Conservation (phyloP, 2,888 invertebrate genomes). For the Hecatera dysodea region DNA sequence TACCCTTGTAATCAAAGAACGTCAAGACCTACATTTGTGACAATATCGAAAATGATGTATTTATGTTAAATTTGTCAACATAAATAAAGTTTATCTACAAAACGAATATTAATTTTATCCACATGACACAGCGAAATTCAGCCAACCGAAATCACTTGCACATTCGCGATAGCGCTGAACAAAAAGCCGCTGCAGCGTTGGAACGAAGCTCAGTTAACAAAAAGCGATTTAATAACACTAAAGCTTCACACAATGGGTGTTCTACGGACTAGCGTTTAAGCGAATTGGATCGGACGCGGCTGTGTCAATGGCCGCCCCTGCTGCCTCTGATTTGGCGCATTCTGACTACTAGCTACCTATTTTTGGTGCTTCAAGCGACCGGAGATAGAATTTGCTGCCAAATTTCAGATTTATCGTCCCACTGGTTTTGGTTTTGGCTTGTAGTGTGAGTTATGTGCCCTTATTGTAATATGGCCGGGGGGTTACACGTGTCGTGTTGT, state of each 20-base stretch:
- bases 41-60: neutral
- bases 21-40: neutral
- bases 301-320: constrained; percentile 37
- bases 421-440: constrained; percentile 24
- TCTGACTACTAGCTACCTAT: constrained; percentile 30
- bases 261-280: constrained; percentile 20
- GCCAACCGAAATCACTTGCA: constrained; percentile 44
- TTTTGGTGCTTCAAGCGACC: constrained; percentile 25
- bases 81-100: neutral
- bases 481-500: constrained; percentile 19
- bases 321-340: constrained; percentile 45
- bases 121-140: constrained; percentile 14
- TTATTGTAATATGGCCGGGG: neutral
- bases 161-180: constrained; percentile 42
- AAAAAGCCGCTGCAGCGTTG: constrained; percentile 44
- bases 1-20: too few relatives aligned
- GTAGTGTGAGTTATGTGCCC: neutral
- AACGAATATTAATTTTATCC: constrained; percentile 14
- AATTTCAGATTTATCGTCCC: constrained; percentile 38
- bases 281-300: constrained; percentile 39
- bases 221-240: constrained; percentile 57
- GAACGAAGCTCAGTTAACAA: constrained; percentile 46
- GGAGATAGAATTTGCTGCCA: constrained; percentile 44
- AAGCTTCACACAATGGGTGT: constrained; percentile 48
- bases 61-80: too few relatives aligned